Percentiles rank a stretch among this genome's conserved stretches.
Conservation (phyloP, 2,888 invertebrate genomes). For the Plebejus anna region DNA sequence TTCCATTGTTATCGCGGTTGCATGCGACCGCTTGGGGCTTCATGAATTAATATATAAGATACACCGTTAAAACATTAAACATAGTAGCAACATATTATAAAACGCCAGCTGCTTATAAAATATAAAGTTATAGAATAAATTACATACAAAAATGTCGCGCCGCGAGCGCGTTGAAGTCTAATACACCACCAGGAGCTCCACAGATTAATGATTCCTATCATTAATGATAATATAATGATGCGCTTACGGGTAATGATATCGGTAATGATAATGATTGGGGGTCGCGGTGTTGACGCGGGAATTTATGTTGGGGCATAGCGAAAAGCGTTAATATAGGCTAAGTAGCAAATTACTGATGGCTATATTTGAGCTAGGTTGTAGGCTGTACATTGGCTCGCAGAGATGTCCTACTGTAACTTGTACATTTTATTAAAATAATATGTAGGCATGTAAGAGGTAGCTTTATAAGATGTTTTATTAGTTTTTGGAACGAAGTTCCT, state of each 20-base stretch:
- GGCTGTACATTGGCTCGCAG: background rate
- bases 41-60: background rate
- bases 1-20: no score
- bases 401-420: background rate
- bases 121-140: background rate
- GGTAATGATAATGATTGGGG: slow-evolving; percentile 15
- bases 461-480: no score
- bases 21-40: no score
- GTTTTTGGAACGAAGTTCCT: no score
- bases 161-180: slow-evolving; percentile 10
- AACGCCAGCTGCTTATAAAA: background rate
- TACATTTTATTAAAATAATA: background rate
- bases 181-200: background rate
- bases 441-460: no score
- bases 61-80: background rate
- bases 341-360: background rate
- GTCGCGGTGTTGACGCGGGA: background rate
- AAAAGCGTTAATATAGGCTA: background rate
- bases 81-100: background rate
- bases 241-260: slow-evolving; percentile 7
- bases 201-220: background rate
- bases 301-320: background rate
- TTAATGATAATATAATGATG: slow-evolving; percentile 13
- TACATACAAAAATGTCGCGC: background rate
- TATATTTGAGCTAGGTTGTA: background rate